These are phyloP conservation scores for Myoxocephalus aenaeus DNA, from an alignment of 2,797 vertebrate genomes.

Conservation along the genomic window DNA sequence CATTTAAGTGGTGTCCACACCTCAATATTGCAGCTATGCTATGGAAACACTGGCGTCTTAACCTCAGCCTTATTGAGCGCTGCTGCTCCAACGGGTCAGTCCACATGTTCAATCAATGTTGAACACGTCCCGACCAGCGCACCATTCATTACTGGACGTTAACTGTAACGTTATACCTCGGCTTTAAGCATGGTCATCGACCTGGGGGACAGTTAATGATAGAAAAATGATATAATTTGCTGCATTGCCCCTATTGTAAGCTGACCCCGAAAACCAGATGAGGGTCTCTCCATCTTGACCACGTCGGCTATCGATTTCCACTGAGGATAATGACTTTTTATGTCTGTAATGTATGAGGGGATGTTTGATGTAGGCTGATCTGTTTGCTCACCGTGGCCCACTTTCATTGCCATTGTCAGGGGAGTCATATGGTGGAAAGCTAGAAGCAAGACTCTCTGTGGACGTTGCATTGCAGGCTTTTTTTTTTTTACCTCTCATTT, in stretches of 20 bases:
- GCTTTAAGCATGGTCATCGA: slow-evolving; percentile 77
- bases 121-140: slow-evolving; percentile 51
- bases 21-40: slow-evolving; percentile 58
- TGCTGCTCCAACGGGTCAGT: background rate
- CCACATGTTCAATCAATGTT: slow-evolving; percentile 71
- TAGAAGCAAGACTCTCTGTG: slow-evolving; percentile 54
- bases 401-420: slow-evolving; percentile 74
- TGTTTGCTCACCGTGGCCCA: slow-evolving; percentile 77
- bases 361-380: slow-evolving; percentile 77
- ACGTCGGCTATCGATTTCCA: slow-evolving; percentile 78
- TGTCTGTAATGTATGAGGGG: slow-evolving; percentile 81
- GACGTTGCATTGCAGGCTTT: slow-evolving; percentile 56
- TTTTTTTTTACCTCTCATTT: slow-evolving; percentile 47
- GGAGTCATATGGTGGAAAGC: slow-evolving; percentile 66
- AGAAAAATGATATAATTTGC: slow-evolving; percentile 82
- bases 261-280: slow-evolving; percentile 77
- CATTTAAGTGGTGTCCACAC: slow-evolving; percentile 34
- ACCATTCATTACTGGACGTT: slow-evolving; percentile 75
- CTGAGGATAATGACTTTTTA: slow-evolving; percentile 83
- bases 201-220: slow-evolving; percentile 75
- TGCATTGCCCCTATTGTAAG: slow-evolving; percentile 74
- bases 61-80: slow-evolving; percentile 46
- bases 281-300: slow-evolving; percentile 81
- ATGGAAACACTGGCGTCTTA: slow-evolving; percentile 61
- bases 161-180: slow-evolving; percentile 72